Evolutionary conservation across 2,797 vertebrate genomes (phyloP).

Genomic region (Macropodus opercularis): DNA sequence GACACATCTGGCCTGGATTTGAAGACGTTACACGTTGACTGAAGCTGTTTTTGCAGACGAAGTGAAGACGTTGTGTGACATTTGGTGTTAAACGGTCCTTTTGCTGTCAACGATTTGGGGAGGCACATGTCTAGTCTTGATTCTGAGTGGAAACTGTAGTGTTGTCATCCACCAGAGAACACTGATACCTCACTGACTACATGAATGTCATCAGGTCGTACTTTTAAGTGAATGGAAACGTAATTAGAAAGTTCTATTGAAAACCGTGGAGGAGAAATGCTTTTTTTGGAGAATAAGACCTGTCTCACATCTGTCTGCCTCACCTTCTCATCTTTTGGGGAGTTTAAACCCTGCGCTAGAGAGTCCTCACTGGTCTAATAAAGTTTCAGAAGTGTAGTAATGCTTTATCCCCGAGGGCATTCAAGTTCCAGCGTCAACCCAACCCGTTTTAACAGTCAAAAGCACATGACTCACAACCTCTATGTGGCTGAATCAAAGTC

Average conservation of each 20-base stretch:
- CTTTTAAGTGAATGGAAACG: not conserved
- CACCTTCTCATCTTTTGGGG: slow-evolving; percentile 21
- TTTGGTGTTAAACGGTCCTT: slow-evolving; percentile 57
- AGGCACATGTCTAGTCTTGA: slow-evolving; percentile 67
- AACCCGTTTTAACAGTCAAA: slow-evolving; percentile 80
- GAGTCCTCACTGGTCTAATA: slow-evolving; percentile 57
- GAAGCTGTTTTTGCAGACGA: slow-evolving; percentile 52
- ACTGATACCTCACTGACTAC: not conserved
- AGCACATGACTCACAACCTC: slow-evolving; percentile 79
- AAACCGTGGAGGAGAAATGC: not conserved
- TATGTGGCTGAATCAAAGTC: slow-evolving; percentile 82
- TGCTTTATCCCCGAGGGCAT: slow-evolving; percentile 77
- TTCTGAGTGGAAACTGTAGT: slow-evolving; percentile 20
- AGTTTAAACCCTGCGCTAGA: slow-evolving; percentile 38
- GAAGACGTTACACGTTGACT: slow-evolving; percentile 68
- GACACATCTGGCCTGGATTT: slow-evolving; percentile 76
- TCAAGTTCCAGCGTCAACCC: slow-evolving; percentile 82
- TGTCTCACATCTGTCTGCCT: slow-evolving; percentile 26
- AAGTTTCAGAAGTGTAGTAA: slow-evolving; percentile 73
- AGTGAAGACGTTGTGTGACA: slow-evolving; percentile 41
- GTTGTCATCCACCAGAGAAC: slow-evolving; percentile 35
- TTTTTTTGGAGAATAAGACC: not conserved
- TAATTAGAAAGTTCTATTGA: not conserved
- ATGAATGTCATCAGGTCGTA: slow-evolving; percentile 4
- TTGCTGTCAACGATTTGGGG: slow-evolving; percentile 54